Percentiles rank a stretch among this genome's conserved stretches.
These are phyloP conservation scores for Pecten maximus DNA, from an alignment of 2,888 invertebrate genomes.

Conservation along the genomic window DNA sequence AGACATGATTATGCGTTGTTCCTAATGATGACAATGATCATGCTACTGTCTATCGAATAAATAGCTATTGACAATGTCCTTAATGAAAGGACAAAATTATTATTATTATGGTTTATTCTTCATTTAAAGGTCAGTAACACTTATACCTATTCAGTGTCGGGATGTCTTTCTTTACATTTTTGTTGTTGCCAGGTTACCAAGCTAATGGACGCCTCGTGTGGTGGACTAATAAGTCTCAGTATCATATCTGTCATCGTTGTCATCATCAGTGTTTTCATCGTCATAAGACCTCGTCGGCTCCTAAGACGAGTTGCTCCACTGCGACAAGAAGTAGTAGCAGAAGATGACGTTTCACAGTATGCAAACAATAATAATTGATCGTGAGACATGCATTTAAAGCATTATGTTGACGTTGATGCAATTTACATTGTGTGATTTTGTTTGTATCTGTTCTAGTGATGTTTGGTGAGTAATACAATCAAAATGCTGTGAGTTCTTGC, in stretches of 20 bases:
- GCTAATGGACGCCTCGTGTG: neutral
- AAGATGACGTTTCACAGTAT: neutral
- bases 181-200: neutral
- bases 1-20: no score
- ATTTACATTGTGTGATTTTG: no score
- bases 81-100: no score
- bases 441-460: no score
- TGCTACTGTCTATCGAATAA: no score
- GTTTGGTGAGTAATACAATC: no score
- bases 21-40: no score
- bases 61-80: no score
- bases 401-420: neutral
- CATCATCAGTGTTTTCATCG: neutral
- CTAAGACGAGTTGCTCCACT: neutral
- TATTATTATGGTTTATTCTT: no score
- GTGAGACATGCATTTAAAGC: neutral
- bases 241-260: constrained; percentile 13
- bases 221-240: neutral
- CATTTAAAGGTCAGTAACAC: no score
- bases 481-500: no score
- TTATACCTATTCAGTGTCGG: no score
- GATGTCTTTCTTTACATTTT: neutral
- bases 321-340: neutral
- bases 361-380: neutral
- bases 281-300: neutral